Evolutionary conservation across 2,113 vertebrate genomes (phyloP).

Genomic region (Pedionomus torquatus): DNA sequence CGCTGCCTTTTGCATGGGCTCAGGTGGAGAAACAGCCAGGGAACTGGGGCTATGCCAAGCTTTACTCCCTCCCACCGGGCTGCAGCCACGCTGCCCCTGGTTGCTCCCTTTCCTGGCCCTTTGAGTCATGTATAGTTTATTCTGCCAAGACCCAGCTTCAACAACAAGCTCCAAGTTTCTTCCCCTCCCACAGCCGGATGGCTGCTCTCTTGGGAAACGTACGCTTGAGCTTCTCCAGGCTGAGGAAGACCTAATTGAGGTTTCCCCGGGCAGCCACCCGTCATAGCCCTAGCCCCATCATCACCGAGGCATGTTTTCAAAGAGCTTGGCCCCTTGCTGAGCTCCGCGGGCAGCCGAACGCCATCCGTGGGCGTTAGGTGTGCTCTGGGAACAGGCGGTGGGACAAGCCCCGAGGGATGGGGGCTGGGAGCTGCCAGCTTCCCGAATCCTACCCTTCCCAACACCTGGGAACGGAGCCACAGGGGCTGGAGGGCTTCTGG

Average conservation of each 20-base stretch:
- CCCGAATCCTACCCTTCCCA: neutral
- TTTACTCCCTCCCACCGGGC: neutral
- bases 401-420: neutral
- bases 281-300: neutral
- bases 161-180: neutral
- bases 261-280: neutral
- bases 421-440: neutral
- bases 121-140: neutral
- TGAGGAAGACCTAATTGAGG: neutral
- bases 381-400: slow-evolving; percentile 28
- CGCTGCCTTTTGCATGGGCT: neutral
- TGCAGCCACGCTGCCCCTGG: neutral
- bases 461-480: neutral
- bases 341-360: neutral
- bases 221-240: neutral
- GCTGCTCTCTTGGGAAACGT: neutral
- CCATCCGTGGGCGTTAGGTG: neutral
- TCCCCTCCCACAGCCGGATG: neutral
- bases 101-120: neutral
- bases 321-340: neutral
- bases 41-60: neutral
- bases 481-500: neutral
- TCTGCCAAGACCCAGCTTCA: neutral
- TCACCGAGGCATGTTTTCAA: neutral
- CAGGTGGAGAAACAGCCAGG: neutral